Evolutionary conservation across 2,797 vertebrate genomes (phyloP).

Genomic region (Glossophaga mutica): DNA sequence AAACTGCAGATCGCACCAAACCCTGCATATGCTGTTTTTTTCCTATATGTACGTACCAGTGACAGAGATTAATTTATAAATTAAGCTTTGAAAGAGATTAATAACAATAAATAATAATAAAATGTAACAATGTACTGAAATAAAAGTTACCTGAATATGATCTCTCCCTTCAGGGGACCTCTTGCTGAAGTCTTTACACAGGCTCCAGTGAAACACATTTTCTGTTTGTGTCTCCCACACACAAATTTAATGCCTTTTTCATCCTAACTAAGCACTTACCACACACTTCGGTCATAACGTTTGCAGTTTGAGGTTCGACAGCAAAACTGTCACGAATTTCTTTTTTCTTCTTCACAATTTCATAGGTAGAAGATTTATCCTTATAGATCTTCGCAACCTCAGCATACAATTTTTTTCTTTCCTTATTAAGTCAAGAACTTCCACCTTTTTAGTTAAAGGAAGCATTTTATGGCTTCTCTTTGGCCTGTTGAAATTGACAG

Average conservation of each 20-base stretch:
- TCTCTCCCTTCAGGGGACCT: background rate
- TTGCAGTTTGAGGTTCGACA: background rate
- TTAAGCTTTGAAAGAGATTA: background rate
- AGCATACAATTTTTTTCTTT: background rate
- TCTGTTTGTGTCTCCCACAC: too few species aligned
- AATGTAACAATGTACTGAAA: background rate
- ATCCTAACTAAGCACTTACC: background rate
- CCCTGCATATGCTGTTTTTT: background rate
- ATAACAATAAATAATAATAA: background rate
- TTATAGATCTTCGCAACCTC: background rate
- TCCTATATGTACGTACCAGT: background rate
- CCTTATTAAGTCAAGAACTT: background rate
- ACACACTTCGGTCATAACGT: background rate
- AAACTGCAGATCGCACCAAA: background rate
- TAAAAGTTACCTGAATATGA: background rate
- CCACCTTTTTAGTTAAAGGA: background rate
- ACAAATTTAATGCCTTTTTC: background rate
- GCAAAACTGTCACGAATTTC: background rate
- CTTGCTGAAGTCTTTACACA: background rate
- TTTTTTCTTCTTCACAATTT: background rate
- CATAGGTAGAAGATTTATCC: background rate
- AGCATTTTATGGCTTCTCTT: background rate
- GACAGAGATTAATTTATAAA: background rate
- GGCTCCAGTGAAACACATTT: background rate
- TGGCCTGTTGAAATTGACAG: background rate